Percentiles rank a stretch among this genome's conserved stretches.
These are phyloP conservation scores for Tricholauxania praeusta DNA, from an alignment of 2,888 invertebrate species.

Conservation along the genomic window DNA sequence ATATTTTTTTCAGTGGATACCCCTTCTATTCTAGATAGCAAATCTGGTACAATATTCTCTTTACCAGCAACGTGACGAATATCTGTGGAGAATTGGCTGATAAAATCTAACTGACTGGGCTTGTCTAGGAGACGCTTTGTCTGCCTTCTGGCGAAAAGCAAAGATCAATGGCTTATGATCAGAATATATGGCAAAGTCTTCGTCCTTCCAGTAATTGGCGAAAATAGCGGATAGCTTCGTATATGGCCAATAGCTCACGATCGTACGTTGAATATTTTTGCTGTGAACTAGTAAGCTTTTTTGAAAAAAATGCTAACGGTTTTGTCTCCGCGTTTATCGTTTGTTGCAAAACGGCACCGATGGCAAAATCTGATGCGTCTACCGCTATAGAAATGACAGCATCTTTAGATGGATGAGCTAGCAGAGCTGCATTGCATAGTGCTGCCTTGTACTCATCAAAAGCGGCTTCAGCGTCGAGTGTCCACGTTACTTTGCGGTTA, in stretches of 20 bases:
- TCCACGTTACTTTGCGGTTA: neutral
- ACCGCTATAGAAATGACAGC: neutral
- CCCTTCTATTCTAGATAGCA: conserved; percentile 27
- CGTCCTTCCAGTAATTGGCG: conserved; percentile 32
- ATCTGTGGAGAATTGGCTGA: conserved; percentile 42
- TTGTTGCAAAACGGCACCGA: conserved; percentile 35
- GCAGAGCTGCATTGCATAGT: conserved; percentile 21
- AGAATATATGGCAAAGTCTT: conserved; percentile 27
- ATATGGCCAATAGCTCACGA: conserved; percentile 35
- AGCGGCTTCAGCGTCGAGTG: conserved; percentile 16
- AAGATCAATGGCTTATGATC: conserved; percentile 37
- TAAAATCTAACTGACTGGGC: conserved; percentile 32
- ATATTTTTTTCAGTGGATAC: neutral
- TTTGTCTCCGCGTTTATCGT: conserved; percentile 46
- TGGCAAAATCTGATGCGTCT: conserved; percentile 17
- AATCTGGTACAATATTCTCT: conserved; percentile 21
- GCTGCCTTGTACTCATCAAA: conserved; percentile 6
- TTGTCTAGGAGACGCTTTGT: conserved; percentile 31
- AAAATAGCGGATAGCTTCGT: conserved; percentile 34
- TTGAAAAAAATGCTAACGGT: conserved; percentile 62
- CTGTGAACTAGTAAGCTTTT: conserved; percentile 56
- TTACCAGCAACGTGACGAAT: conserved; percentile 39
- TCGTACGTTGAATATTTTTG: conserved; percentile 60
- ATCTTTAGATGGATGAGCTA: neutral
- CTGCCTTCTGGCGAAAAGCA: conserved; percentile 32